Percentiles rank a stretch among this genome's conserved stretches.
phyloP scores from a whole-genome alignment of 1,140 invertebrate genomes.

The Eumeta japonica region DNA sequence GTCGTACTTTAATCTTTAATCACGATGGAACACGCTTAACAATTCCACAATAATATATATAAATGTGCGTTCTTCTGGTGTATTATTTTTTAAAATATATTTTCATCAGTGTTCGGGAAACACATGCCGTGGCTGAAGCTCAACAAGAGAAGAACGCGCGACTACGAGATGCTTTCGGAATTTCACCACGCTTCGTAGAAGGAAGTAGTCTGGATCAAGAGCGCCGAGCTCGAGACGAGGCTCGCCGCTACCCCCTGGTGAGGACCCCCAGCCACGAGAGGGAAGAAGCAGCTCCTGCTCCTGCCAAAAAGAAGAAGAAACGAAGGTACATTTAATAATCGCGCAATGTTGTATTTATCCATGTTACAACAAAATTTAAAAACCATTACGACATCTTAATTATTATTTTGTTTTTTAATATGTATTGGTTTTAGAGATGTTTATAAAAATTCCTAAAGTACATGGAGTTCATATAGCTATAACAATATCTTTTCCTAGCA shows the following conservation, averaged over 20 bases:
- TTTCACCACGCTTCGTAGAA: conserved; percentile 90
- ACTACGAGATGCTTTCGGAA: conserved; percentile 90
- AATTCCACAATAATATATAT: no score
- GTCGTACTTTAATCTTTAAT: no score
- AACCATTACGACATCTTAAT: no score
- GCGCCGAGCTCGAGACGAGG: conserved; percentile 63
- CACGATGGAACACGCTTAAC: no score
- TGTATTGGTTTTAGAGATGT: conserved; percentile 7
- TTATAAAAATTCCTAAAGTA: no score
- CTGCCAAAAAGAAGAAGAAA: conserved; percentile 58
- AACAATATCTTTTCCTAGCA: no score
- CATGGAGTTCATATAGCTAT: no score
- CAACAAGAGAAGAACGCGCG: conserved; percentile 93
- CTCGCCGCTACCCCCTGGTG: conserved; percentile 63
- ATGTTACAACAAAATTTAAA: no score
- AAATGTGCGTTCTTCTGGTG: no score
- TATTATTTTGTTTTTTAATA: conserved; percentile 1
- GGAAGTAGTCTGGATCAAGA: conserved; percentile 90
- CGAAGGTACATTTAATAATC: conserved; percentile 32
- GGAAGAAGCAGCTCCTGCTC: conserved; percentile 34
- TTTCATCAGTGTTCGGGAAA: conserved; percentile 80
- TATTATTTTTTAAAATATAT: not conserved
- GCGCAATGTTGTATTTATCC: not conserved
- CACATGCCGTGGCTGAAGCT: conserved; percentile 94
- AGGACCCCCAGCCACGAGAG: conserved; percentile 60